Evolutionary conservation across 2,888 invertebrate genomes (phyloP), one percentile per base, ranked within the genome.

Genomic region (Harpagoxenus sublaevis): DNA sequence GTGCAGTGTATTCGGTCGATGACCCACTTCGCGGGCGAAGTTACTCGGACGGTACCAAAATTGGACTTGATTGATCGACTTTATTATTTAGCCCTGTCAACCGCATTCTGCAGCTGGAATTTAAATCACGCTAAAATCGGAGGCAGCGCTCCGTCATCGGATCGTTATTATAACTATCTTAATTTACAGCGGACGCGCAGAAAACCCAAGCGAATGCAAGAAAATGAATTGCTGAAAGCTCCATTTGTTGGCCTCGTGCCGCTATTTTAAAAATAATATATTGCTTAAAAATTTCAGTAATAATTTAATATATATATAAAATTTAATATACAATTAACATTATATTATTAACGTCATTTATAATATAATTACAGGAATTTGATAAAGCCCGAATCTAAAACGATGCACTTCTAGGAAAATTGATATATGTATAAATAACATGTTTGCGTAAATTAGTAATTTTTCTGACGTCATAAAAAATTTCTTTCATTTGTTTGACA

Each of bases 1-100:
- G 71, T 70, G 31, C 55, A 53, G 82, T 73, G 65, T 83, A 83
- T 83, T 85, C 85, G 85, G 85, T 85, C 85, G 85, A 75, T 83
- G 79, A 81, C 79, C 79, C 79, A 81, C 79, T 81, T 81, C 60
- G 79, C 79, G 79, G 71, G 71, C 71, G 71, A 81, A 81, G 79
- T 81, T 81, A 81, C 79, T 81, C 79, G 79, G 79, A 81, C 71
- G 79, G 79, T 66, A 60, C 79, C 79, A 81, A 81, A 81, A 81
- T 81, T 71, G 71, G 70, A 81, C 71, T 81, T 81, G 79, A 81
- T 81, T 81, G 79, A 81, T 81, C 79, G 79, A 81, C 79, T 81
- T 81, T 81, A 81, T 81, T 81, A 81, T 81, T 81, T 81, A 71
- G 79, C 60, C 60, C 79, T 81, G 79, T 81, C 79, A 81, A 60